Conservation (phyloP, 1,140 invertebrate species). For the Dreissena rostriformis region DNA sequence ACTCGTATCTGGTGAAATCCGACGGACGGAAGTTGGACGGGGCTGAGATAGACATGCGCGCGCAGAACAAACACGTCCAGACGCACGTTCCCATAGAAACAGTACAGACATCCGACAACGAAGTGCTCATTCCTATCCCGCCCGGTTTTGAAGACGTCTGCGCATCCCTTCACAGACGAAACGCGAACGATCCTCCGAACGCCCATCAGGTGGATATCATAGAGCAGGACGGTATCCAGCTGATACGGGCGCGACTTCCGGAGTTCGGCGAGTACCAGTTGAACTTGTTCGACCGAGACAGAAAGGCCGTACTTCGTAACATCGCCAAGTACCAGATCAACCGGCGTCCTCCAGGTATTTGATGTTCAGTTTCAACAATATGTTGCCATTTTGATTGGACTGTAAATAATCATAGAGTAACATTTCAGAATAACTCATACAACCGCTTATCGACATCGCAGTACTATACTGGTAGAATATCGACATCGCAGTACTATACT, state of each 20-base stretch:
- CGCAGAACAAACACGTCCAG: constrained; percentile 37
- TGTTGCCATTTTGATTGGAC: background rate
- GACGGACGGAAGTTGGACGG: constrained; percentile 59
- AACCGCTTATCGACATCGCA: too few species aligned
- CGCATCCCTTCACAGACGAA: constrained; percentile 68
- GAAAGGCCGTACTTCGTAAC: constrained; percentile 56
- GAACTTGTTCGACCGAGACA: constrained; percentile 71
- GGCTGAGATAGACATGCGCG: constrained; percentile 33
- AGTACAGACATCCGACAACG: constrained; percentile 72
- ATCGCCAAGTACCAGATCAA: constrained; percentile 77
- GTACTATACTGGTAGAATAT: too few species aligned
- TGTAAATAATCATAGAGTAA: too few species aligned
- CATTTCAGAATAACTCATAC: too few species aligned
- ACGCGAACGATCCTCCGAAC: constrained; percentile 69
- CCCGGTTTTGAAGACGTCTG: constrained; percentile 66
- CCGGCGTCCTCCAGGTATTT: constrained; percentile 68
- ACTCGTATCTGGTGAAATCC: constrained; percentile 75
- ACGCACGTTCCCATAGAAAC: constrained; percentile 68
- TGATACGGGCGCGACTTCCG: constrained; percentile 67
- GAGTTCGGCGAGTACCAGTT: constrained; percentile 77
- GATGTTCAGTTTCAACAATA: background rate
- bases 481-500: too few species aligned
- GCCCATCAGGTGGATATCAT: constrained; percentile 66
- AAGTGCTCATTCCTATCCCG: constrained; percentile 71
- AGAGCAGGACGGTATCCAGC: constrained; percentile 65